Evolutionary conservation across 2,888 invertebrate genomes (phyloP), one percentile per base, ranked within the genome.

Genomic region (Spialia ferax): DNA sequence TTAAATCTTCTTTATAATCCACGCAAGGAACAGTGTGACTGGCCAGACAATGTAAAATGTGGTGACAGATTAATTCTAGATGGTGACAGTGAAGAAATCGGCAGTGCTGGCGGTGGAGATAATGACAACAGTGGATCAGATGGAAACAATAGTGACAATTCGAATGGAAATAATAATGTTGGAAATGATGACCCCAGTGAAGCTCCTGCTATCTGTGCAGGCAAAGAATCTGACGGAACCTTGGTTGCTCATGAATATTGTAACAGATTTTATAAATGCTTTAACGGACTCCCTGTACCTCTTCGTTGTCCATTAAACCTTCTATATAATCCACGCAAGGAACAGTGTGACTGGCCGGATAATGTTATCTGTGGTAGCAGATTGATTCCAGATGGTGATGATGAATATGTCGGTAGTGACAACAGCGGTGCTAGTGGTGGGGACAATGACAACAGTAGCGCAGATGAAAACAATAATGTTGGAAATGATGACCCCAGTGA

Each of bases 21-120:
- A n/a, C n/a, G n/a, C n/a, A n/a, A n/a, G n/a, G n/a, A n/a, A n/a
- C 64, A 66, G 6, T 86, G 85, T 68, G 83, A 84, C 18, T 84
- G 81, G 81, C 74, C 83, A 7, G 42, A 69, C 1, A 77, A 76
- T 23, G 84, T 86, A 5, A 69, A 74, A 32, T 86, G 85, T 57
- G 77, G 76, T 15, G 71, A 77, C 29, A 73, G 80, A 57, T 52
- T 69, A 2, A 73, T 74, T 42, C 42, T n/a, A n/a, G n/a, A n/a
- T n/a, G n/a, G n/a, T n/a, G n/a, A n/a, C n/a, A n/a, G n/a, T n/a
- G n/a, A n/a, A n/a, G n/a, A n/a, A n/a, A n/a, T n/a, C n/a, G n/a
- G n/a, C n/a, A n/a, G n/a, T n/a, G n/a, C n/a, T n/a, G n/a, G n/a
- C n/a, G n/a, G n/a, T n/a, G n/a, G n/a, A n/a, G n/a, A n/a, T n/a